Percentiles rank a stretch among this genome's conserved stretches.
Conservation (phyloP, 2,113 vertebrate species). For the Ramphastos sulfuratus region DNA sequence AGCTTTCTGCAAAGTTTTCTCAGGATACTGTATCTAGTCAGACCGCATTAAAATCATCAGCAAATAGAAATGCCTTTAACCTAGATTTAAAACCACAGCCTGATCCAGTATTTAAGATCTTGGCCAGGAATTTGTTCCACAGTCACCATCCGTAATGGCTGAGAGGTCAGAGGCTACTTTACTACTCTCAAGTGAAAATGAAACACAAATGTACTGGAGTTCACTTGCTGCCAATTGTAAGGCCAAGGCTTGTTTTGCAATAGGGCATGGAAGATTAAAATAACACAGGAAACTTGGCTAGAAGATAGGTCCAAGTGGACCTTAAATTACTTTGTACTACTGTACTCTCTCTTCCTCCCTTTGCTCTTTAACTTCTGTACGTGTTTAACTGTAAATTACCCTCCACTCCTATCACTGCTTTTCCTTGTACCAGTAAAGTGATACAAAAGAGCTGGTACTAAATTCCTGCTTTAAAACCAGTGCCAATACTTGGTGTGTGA, state of each 20-base stretch:
- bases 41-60: slow-evolving; percentile 36
- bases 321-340: slow-evolving; percentile 35
- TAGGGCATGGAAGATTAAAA: slow-evolving; percentile 51
- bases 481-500: neutral
- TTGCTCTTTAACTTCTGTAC: slow-evolving; percentile 25
- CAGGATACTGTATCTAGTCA: neutral
- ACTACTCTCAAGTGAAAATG: neutral
- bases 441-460: neutral
- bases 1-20: neutral
- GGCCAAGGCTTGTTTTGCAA: slow-evolving; percentile 27
- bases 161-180: slow-evolving; percentile 41
- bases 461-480: neutral
- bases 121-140: slow-evolving; percentile 54
- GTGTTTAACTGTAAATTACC: slow-evolving; percentile 57
- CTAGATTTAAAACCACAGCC: slow-evolving; percentile 28
- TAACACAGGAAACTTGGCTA: neutral
- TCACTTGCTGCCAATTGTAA: neutral
- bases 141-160: slow-evolving; percentile 22
- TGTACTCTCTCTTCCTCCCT: slow-evolving; percentile 1
- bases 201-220: neutral
- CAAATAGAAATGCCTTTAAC: slow-evolving; percentile 58
- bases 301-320: neutral
- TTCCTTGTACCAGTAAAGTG: slow-evolving; percentile 4
- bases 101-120: slow-evolving; percentile 29
- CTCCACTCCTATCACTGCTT: neutral